A percentile compares a stretch with the other conserved stretches of the same genome.
Conservation (phyloP, 2,113 vertebrate genomes). For the Phoenicopterus ruber region DNA sequence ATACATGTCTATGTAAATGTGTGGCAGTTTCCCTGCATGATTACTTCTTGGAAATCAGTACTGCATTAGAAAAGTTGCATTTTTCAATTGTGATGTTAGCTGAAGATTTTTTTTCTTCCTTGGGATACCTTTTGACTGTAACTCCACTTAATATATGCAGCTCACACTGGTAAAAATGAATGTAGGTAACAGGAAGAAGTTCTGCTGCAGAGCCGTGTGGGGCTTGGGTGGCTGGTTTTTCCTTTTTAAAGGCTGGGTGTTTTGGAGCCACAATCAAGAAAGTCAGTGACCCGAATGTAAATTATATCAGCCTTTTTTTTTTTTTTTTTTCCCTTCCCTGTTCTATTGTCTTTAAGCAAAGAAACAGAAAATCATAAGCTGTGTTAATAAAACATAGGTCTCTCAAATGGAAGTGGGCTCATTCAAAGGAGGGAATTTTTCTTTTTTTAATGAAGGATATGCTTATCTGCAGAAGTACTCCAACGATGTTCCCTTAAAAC, state of each 20-base stretch:
- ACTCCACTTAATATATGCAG: neutral
- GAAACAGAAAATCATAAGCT: neutral
- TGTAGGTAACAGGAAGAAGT: neutral
- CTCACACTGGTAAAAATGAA: neutral
- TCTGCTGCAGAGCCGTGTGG: neutral
- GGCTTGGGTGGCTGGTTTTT: neutral
- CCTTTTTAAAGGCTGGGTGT: neutral
- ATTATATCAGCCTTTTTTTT: neutral
- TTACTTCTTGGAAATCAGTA: neutral
- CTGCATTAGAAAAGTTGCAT: neutral
- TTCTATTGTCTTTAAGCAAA: neutral
- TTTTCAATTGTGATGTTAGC: neutral
- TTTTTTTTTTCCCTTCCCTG: neutral
- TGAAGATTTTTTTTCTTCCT: neutral
- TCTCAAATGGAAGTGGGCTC: neutral
- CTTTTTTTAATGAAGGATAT: neutral
- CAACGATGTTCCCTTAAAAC: neutral
- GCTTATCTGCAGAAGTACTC: neutral
- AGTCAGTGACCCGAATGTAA: neutral
- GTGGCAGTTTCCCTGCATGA: neutral
- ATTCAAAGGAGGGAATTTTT: neutral
- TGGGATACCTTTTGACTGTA: neutral
- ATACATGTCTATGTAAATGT: fast-evolving
- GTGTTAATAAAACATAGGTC: neutral
- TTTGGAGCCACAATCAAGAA: neutral